A percentile compares a stretch with the other conserved stretches of the same genome.
These are phyloP conservation scores for Yponomeuta cagnagella DNA, from an alignment of 2,888 invertebrate genomes.

Conservation along the genomic window DNA sequence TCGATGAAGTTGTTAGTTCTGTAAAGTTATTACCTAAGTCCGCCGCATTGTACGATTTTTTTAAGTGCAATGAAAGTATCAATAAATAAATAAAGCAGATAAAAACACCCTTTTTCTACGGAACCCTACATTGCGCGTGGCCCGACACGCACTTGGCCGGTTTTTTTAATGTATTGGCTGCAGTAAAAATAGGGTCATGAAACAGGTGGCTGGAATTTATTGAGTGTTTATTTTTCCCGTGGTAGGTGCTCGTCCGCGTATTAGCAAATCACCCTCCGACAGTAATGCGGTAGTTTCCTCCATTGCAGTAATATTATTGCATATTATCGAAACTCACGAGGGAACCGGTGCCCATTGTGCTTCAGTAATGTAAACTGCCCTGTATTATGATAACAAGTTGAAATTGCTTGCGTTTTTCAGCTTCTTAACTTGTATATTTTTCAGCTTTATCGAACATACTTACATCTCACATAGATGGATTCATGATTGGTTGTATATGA, in stretches of 20 bases:
- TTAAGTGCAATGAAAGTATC: no score
- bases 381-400: conserved; percentile 44
- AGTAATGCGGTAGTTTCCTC: conserved; percentile 36
- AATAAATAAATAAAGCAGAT: no score
- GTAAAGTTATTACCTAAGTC: no score
- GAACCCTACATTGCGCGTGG: no score
- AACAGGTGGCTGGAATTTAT: no score
- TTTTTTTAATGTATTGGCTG: not conserved
- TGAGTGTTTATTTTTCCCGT: not conserved
- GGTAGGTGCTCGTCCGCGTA: not conserved
- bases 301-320: conserved; percentile 23
- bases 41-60: no score
- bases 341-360: conserved; percentile 48
- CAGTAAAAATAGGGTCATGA: not conserved
- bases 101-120: no score
- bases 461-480: no score
- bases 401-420: conserved; percentile 25
- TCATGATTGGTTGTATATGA: not conserved
- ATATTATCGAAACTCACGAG: conserved; percentile 48
- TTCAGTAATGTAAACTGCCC: conserved; percentile 45
- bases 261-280: conserved; percentile 15
- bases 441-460: not conserved
- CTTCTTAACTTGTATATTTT: not conserved
- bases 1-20: no score
- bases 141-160: no score